Percentiles rank a stretch among this genome's conserved stretches.
These are phyloP conservation scores for Poecilus cupreus DNA, from an alignment of 2,888 invertebrate genomes.

Conservation along the genomic window DNA sequence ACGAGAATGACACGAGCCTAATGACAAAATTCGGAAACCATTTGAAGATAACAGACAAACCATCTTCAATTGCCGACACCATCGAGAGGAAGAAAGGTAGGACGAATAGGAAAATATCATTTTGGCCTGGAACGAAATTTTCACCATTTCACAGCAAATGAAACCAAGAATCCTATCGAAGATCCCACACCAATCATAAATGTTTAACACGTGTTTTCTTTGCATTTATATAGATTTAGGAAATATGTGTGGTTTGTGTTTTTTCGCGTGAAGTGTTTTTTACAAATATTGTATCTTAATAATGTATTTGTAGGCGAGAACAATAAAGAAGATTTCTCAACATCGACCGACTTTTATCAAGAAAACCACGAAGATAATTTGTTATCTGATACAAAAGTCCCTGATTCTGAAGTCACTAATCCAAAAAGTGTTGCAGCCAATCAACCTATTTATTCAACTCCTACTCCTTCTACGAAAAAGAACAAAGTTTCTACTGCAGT, in stretches of 20 bases:
- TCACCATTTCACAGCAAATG: constrained; percentile 66
- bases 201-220: constrained; percentile 40
- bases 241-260: constrained; percentile 44
- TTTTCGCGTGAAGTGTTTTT: constrained; percentile 21
- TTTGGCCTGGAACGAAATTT: constrained; percentile 83
- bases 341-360: constrained; percentile 56
- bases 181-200: constrained; percentile 32
- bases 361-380: constrained; percentile 36
- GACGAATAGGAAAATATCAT: constrained; percentile 83
- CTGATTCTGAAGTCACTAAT: constrained; percentile 45
- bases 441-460: constrained; percentile 49
- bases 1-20: constrained; percentile 11
- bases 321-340: constrained; percentile 56
- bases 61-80: constrained; percentile 51
- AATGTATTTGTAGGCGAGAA: constrained; percentile 57
- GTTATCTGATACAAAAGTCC: constrained; percentile 19
- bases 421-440: constrained; percentile 54
- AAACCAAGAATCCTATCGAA: constrained; percentile 21
- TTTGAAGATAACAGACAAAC: constrained; percentile 56
- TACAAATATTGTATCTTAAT: constrained; percentile 43
- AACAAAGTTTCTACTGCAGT: constrained; percentile 77
- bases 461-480: constrained; percentile 51
- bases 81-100: constrained; percentile 78
- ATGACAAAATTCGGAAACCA: constrained; percentile 49
- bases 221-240: constrained; percentile 50